Base-by-base conservation (phyloP, 2,888 invertebrate species). In the Dolichomitus sp. region DNA sequence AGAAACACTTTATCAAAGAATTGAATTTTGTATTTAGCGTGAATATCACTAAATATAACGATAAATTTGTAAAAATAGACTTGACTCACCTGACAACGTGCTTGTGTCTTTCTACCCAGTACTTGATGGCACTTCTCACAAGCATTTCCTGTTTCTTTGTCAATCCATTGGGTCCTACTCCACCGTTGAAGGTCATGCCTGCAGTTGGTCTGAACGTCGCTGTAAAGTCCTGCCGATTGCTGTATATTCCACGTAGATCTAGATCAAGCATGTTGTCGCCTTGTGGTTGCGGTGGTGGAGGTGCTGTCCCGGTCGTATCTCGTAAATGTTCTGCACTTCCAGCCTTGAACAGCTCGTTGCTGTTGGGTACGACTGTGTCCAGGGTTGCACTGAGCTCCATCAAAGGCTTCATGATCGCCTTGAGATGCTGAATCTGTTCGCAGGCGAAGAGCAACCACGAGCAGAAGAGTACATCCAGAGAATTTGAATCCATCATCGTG, bases 61-160 rank as follows among this genome's bases (percentile, higher is more conserved):
- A 63, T 48, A 50, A 50, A 12, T 19, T 11, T 27, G 30, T 63
- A 48, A 68, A 70, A 59, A 19, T 69, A 6, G 50, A 17, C n/a
- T 37, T 40, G 52, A 88, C 94, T 94, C 92, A 97, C 98, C 97
- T 96, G 57, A 98, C 98, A 73, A 98, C 97, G 91, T 98, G 98
- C 94, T 98, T 98, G 92, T 98, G 98, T 50, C 98, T 94, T 90
- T 98, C 98, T 37, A 98, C 98, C 98, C 98, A 98, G 90, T 98
- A 98, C 90, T 97, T 98, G 89, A 98, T 98, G 19, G 98, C 97
- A 42, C 97, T 97, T 86, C 98, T 95, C 1, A 98, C 97, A 94
- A 98, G 95, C 94, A 97, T 95, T 93, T 98, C 97, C 90, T 98
- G 97, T 90, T 97, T 98, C 92, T 96, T 96, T 0, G 96, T 96